A percentile compares a stretch with the other conserved stretches of the same genome.
Conservation (phyloP, 1,140 invertebrate genomes). For the Antheraea pernyi region DNA sequence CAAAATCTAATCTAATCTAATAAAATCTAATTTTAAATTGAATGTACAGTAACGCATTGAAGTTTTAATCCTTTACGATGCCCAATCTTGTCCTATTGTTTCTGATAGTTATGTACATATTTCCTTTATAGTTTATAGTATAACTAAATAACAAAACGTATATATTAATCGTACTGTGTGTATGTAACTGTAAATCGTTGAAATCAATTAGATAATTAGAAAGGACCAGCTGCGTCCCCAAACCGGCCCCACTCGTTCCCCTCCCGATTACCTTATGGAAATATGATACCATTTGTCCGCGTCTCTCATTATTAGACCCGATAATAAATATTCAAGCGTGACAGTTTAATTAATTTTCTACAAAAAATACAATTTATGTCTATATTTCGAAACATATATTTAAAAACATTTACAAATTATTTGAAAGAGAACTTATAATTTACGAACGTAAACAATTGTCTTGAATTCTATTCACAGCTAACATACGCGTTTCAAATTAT, state of each 20-base stretch:
- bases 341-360: neutral
- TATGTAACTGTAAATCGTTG: slow-evolving; percentile 5
- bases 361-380: neutral
- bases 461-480: slow-evolving; percentile 16
- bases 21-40: no score
- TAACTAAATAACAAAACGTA: no score
- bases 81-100: no score
- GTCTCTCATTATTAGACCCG: slow-evolving; percentile 10
- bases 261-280: slow-evolving; percentile 11
- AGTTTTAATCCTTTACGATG: no score
- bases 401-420: no score
- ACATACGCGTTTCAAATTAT: neutral
- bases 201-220: slow-evolving; percentile 22
- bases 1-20: no score
- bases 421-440: neutral
- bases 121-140: no score
- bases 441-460: slow-evolving; percentile 1
- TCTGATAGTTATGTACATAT: no score
- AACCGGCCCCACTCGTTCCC: slow-evolving; percentile 13
- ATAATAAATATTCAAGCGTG: slow-evolving; percentile 3
- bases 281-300: slow-evolving; percentile 23
- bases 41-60: no score
- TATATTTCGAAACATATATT: no score
- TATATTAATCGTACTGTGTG: neutral
- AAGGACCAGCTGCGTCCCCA: slow-evolving; percentile 20